A percentile compares a stretch with the other conserved stretches of the same genome.
Evolutionary conservation across 2,113 vertebrate genomes (phyloP).

Genomic region (Paratilapia polleni): DNA sequence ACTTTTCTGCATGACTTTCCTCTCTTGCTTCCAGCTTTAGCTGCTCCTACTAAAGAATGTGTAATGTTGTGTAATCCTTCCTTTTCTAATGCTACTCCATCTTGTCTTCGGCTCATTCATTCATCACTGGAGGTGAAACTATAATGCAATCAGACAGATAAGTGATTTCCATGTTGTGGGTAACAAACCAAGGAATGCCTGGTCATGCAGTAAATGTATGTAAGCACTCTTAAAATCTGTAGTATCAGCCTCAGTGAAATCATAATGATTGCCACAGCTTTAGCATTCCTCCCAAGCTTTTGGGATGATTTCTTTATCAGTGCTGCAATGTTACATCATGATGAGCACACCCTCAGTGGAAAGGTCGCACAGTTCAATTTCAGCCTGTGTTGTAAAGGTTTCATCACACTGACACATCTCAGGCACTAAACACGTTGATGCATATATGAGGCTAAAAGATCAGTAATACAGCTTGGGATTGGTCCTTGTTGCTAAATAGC

Average conservation of each 20-base stretch:
- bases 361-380: not conserved
- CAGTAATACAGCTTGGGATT: not conserved
- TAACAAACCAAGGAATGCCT: not conserved
- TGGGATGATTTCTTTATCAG: not conserved
- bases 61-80: not conserved
- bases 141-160: not conserved
- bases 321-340: slow-evolving; percentile 20
- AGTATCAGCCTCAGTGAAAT: not conserved
- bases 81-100: not conserved
- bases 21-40: not conserved
- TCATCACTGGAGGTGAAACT: not conserved
- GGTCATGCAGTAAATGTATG: not conserved
- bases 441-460: not conserved
- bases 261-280: not conserved
- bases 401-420: slow-evolving; percentile 29
- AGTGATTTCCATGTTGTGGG: not conserved
- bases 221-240: not conserved
- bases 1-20: not conserved
- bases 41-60: not conserved
- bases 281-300: not conserved
- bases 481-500: not conserved
- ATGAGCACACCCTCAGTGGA: not conserved
- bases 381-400: slow-evolving; percentile 14
- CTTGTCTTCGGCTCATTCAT: not conserved
- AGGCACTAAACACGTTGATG: slow-evolving; percentile 5